These are phyloP conservation scores for Troides helena DNA, from an alignment of 2,888 invertebrate genomes.

Conservation along the genomic window DNA sequence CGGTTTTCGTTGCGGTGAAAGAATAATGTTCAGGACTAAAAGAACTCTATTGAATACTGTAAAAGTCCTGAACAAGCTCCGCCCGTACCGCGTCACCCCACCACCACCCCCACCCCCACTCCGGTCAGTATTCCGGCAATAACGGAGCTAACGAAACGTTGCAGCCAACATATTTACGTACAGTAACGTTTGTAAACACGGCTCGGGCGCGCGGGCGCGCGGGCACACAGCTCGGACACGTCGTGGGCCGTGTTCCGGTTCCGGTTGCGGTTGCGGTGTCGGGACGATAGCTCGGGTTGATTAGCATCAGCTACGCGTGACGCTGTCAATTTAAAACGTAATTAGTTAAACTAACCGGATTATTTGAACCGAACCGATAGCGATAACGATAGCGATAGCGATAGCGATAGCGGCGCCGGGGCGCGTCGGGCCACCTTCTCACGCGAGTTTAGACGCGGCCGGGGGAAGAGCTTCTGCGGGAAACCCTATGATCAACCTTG, in stretches of 20 bases:
- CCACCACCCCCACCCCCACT: too few species aligned
- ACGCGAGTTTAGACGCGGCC: slow-evolving; percentile 51
- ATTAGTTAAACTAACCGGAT: slow-evolving; percentile 28
- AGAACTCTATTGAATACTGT: too few species aligned
- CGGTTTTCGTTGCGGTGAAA: too few species aligned
- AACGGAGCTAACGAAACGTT: too few species aligned
- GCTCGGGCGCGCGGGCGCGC: too few species aligned
- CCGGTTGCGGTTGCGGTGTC: neutral
- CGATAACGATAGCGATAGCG: slow-evolving; percentile 17
- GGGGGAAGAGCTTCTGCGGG: slow-evolving; percentile 50
- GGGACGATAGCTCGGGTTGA: neutral
- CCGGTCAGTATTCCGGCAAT: too few species aligned
- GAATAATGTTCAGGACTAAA: too few species aligned
- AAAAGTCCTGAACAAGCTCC: too few species aligned
- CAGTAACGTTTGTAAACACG: too few species aligned
- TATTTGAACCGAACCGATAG: slow-evolving; percentile 24
- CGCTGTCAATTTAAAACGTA: slow-evolving; percentile 27
- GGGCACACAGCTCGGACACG: too few species aligned
- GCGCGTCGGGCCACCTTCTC: slow-evolving; percentile 12
- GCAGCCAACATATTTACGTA: too few species aligned
- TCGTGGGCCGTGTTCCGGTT: neutral
- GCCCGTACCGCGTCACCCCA: too few species aligned
- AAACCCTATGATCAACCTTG: slow-evolving; percentile 69
- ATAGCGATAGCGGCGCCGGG: slow-evolving; percentile 18
- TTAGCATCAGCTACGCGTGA: slow-evolving; percentile 7